phyloP scores from a whole-genome alignment of 1,140 invertebrate species.

The Bombus pascuorum region DNA sequence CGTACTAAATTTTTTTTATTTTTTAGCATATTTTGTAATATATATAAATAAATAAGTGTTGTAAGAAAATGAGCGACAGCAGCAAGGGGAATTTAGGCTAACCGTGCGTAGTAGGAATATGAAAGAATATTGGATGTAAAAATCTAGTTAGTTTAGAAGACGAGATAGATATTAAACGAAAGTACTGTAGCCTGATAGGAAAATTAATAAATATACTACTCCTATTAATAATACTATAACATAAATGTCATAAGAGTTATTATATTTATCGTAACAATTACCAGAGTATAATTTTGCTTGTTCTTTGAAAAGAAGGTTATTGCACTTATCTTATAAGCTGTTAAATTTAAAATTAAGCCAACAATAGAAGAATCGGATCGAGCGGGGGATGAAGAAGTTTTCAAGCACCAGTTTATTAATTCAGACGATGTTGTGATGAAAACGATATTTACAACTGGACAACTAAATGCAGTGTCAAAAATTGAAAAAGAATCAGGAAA shows the following conservation, averaged over 20 bases:
- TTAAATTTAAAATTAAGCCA: neutral
- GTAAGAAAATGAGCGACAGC: too few relatives aligned
- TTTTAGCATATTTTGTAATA: too few relatives aligned
- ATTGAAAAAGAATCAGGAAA: neutral
- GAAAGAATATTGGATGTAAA: too few relatives aligned
- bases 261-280: neutral
- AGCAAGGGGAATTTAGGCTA: too few relatives aligned
- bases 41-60: too few relatives aligned
- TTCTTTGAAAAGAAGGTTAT: neutral
- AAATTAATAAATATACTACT: too few relatives aligned
- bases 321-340: neutral
- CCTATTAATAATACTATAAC: too few relatives aligned
- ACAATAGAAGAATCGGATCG: neutral
- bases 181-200: too few relatives aligned
- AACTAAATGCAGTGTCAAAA: neutral
- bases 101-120: too few relatives aligned
- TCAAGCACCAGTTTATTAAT: neutral
- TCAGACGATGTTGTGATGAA: neutral
- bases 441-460: neutral
- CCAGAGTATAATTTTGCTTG: neutral
- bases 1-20: too few relatives aligned
- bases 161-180: too few relatives aligned
- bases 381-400: neutral
- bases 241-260: neutral
- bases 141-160: too few relatives aligned